Conservation (phyloP, 1,140 invertebrate genomes). For the Hydropsyche tenuis region DNA sequence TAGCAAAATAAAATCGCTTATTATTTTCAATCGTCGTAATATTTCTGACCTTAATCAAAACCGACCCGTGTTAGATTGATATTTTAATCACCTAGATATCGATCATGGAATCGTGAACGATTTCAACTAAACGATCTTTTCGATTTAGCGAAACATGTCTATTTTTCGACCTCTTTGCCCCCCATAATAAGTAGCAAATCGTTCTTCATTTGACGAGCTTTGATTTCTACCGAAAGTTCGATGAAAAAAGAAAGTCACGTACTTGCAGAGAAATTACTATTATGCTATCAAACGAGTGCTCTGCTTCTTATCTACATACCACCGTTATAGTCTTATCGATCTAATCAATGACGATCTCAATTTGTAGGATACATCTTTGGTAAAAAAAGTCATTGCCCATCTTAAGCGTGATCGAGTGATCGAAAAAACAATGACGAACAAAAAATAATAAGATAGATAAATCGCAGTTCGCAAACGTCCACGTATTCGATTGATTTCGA, state of each 20-base stretch:
- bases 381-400: not conserved
- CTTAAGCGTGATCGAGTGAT: not conserved
- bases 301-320: too few species aligned
- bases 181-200: not conserved
- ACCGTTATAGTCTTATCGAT: not conserved
- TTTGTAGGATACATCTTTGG: slow-evolving; percentile 7
- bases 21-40: too few species aligned
- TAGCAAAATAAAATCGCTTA: not conserved
- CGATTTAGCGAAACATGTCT: not conserved
- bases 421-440: not conserved
- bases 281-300: not conserved
- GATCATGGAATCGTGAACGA: not conserved
- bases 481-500: not conserved
- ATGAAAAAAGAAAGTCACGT: slow-evolving; percentile 10
- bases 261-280: not conserved
- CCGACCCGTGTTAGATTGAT: not conserved
- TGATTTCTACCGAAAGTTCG: not conserved
- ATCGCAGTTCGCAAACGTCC: not conserved
- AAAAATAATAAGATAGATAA: slow-evolving; percentile 2
- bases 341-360: not conserved
- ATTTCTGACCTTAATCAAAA: not conserved
- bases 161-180: not conserved
- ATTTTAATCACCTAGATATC: not conserved
- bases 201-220: slow-evolving; percentile 2
- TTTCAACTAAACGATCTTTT: not conserved